These are phyloP conservation scores for Halesus radiatus DNA, from an alignment of 1,140 invertebrate species.

Conservation along the genomic window DNA sequence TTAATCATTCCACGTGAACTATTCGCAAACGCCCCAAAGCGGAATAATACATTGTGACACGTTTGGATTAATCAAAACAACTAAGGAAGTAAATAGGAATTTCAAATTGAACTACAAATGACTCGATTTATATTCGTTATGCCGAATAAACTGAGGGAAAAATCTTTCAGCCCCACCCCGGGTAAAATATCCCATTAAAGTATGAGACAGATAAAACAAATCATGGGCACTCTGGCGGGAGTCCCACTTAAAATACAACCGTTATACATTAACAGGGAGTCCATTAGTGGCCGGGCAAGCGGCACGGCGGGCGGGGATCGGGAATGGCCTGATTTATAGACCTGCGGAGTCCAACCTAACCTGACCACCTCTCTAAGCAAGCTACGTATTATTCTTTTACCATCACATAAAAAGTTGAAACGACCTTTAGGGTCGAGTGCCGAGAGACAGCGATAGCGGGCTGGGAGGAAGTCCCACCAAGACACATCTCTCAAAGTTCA, in stretches of 20 bases:
- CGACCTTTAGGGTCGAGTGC: neutral
- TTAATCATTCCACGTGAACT: too few relatives aligned
- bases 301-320: neutral
- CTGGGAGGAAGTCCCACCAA: neutral
- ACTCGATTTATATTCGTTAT: slow-evolving; percentile 1
- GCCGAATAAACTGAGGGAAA: neutral
- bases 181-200: slow-evolving; percentile 1
- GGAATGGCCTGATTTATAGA: neutral
- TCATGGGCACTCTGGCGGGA: neutral
- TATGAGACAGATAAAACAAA: slow-evolving; percentile 8
- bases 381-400: neutral
- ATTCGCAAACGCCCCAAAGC: too few relatives aligned
- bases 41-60: too few relatives aligned
- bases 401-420: neutral
- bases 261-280: slow-evolving; percentile 1
- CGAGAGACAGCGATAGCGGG: too few relatives aligned
- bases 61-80: too few relatives aligned
- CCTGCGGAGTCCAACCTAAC: neutral
- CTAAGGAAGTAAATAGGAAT: neutral
- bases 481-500: neutral
- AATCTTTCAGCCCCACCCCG: neutral
- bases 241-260: slow-evolving; percentile 13
- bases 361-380: neutral
- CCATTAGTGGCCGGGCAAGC: slow-evolving; percentile 2
- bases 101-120: neutral